Percentiles rank a stretch among this genome's conserved stretches.
Evolutionary conservation across 2,888 invertebrate genomes (phyloP).

Genomic region (Caradrina kadenii): DNA sequence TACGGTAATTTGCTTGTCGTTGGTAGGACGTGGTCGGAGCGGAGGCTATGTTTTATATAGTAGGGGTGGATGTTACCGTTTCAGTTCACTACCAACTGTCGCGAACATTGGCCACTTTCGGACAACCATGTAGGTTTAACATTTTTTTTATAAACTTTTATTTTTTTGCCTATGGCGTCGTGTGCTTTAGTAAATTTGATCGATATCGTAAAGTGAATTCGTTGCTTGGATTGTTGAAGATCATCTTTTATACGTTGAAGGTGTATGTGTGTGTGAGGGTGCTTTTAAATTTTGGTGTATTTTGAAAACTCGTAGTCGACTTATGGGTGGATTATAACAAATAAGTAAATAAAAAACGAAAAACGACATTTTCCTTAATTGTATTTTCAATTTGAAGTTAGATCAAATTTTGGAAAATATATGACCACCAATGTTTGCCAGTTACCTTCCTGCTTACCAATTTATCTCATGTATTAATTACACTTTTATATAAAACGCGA

Average conservation of each 20-base stretch:
- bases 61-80: slow-evolving; percentile 71
- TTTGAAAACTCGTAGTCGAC: not conserved
- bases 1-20: slow-evolving; percentile 46
- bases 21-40: slow-evolving; percentile 70
- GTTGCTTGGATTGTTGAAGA: slow-evolving; percentile 6
- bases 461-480: too few relatives aligned
- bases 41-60: slow-evolving; percentile 76
- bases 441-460: too few relatives aligned
- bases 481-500: too few relatives aligned
- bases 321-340: not conserved
- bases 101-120: slow-evolving; percentile 68
- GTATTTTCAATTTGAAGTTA: too few relatives aligned
- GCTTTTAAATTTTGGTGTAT: slow-evolving; percentile 12
- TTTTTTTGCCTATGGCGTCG: not conserved
- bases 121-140: slow-evolving; percentile 73
- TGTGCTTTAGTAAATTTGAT: slow-evolving; percentile 13
- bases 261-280: slow-evolving; percentile 43
- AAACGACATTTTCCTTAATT: too few relatives aligned
- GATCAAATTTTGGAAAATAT: too few relatives aligned
- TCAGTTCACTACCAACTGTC: slow-evolving; percentile 77
- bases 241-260: not conserved
- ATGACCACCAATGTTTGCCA: too few relatives aligned
- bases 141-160: slow-evolving; percentile 31
- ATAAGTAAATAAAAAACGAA: not conserved
- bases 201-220: slow-evolving; percentile 27